Conservation (phyloP, 1,140 invertebrate genomes). For the Zaprionus gabonicus region DNA sequence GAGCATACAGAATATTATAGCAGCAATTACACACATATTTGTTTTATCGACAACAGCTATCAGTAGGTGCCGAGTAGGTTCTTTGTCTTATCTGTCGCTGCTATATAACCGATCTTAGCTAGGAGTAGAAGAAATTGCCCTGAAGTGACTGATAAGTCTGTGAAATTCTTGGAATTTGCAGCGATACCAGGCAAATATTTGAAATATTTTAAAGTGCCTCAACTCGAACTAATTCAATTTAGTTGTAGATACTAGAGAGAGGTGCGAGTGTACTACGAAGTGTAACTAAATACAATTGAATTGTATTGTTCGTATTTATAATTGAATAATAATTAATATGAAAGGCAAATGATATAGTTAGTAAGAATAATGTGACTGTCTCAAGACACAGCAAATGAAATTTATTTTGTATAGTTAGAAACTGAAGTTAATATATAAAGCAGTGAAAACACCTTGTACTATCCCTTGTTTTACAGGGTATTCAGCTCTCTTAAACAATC, state of each 20-base stretch:
- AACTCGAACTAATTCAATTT: not conserved
- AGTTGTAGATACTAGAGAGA: constrained; percentile 1
- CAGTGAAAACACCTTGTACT: too few species aligned
- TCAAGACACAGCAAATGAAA: not conserved
- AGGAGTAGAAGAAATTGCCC: constrained; percentile 39
- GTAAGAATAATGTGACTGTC: too few species aligned
- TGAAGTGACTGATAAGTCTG: constrained; percentile 31
- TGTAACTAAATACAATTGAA: too few species aligned
- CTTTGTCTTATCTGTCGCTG: constrained; percentile 55
- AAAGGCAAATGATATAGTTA: too few species aligned
- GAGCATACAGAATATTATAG: constrained; percentile 50
- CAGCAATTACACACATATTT: constrained; percentile 70
- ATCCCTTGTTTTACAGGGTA: too few species aligned
- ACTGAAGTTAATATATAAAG: not conserved
- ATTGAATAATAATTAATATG: too few species aligned
- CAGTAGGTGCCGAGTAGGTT: constrained; percentile 13
- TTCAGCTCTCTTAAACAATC: too few species aligned
- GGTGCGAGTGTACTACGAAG: too few species aligned
- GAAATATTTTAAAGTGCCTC: not conserved
- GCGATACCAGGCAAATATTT: constrained; percentile 7
- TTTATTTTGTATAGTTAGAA: not conserved
- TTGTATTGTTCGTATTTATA: too few species aligned
- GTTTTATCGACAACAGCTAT: constrained; percentile 57
- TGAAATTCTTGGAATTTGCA: constrained; percentile 32
- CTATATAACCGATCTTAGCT: constrained; percentile 35